These are phyloP conservation scores for Mustela lutreola DNA, from an alignment of 2,113 vertebrate genomes.

Conservation along the genomic window DNA sequence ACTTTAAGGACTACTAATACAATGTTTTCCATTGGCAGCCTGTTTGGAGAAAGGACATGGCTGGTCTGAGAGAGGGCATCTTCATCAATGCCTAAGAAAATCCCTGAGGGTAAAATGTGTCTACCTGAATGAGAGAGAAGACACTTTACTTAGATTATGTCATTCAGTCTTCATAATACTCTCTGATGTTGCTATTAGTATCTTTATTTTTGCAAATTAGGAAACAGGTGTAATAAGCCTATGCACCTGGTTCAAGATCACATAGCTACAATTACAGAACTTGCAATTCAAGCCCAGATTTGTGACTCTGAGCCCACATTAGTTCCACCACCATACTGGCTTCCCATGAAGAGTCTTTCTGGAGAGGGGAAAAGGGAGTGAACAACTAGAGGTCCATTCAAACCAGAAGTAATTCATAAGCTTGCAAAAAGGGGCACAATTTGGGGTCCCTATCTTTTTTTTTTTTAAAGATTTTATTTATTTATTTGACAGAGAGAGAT, in stretches of 20 bases:
- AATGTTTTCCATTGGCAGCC: not conserved
- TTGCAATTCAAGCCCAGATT: not conserved
- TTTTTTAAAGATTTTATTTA: no score
- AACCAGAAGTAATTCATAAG: not conserved
- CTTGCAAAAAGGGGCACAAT: slow-evolving; percentile 33
- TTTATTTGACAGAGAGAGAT: no score
- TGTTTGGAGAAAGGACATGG: not conserved
- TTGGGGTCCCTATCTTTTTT: not conserved
- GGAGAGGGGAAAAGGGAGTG: not conserved
- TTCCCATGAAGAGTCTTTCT: not conserved
- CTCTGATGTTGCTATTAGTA: slow-evolving; percentile 23
- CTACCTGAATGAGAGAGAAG: slow-evolving; percentile 41
- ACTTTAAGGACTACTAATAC: not conserved
- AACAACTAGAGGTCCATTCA: slow-evolving; percentile 12
- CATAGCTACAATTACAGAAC: not conserved
- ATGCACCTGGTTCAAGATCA: not conserved
- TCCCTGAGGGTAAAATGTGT: not conserved
- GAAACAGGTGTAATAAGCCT: not conserved
- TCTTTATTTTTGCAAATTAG: slow-evolving; percentile 56
- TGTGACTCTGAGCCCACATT: not conserved
- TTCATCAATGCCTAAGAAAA: slow-evolving; percentile 35
- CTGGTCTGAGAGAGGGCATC: not conserved
- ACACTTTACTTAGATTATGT: not conserved
- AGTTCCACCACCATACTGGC: not conserved
- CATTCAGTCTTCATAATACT: slow-evolving; percentile 25